These are phyloP conservation scores for Picus viridis DNA, from an alignment of 2,797 vertebrate species.

Conservation along the genomic window DNA sequence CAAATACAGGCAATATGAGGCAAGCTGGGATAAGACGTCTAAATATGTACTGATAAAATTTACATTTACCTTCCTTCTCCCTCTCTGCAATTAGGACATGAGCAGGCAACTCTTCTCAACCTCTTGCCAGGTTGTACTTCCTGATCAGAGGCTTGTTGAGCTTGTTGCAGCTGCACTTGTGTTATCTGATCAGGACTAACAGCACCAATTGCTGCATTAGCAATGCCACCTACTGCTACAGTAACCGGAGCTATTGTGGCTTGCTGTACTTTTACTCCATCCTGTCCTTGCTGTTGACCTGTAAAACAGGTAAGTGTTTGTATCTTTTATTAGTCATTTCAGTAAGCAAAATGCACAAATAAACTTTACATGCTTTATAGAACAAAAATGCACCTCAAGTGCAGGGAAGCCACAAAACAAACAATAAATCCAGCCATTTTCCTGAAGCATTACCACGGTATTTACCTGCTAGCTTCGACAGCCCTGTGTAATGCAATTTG, in stretches of 20 bases:
- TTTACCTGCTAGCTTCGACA: not conserved
- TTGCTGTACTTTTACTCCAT: slow-evolving; percentile 92
- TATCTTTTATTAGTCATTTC: not conserved
- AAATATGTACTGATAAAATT: not conserved
- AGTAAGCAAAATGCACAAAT: not conserved
- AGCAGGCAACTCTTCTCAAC: slow-evolving; percentile 94
- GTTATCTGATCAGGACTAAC: slow-evolving; percentile 95
- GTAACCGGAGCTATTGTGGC: slow-evolving; percentile 92
- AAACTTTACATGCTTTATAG: not conserved
- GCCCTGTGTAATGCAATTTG: not conserved
- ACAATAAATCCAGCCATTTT: not conserved
- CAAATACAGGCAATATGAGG: not conserved
- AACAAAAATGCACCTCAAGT: not conserved
- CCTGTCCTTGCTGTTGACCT: slow-evolving; percentile 96
- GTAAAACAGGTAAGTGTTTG: slow-evolving; percentile 27
- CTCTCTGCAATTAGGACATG: slow-evolving; percentile 98
- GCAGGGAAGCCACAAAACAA: not conserved
- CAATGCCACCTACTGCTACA: slow-evolving; percentile 91
- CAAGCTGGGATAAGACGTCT: not conserved
- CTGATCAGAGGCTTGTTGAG: slow-evolving; percentile 94
- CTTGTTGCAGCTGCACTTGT: slow-evolving; percentile 88
- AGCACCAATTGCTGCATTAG: slow-evolving; percentile 89
- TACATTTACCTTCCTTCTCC: slow-evolving; percentile 92
- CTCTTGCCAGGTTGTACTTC: slow-evolving; percentile 95
- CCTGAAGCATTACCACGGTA: not conserved